Evolutionary conservation across 2,888 invertebrate species (phyloP).

Genomic region (Thera britannica): DNA sequence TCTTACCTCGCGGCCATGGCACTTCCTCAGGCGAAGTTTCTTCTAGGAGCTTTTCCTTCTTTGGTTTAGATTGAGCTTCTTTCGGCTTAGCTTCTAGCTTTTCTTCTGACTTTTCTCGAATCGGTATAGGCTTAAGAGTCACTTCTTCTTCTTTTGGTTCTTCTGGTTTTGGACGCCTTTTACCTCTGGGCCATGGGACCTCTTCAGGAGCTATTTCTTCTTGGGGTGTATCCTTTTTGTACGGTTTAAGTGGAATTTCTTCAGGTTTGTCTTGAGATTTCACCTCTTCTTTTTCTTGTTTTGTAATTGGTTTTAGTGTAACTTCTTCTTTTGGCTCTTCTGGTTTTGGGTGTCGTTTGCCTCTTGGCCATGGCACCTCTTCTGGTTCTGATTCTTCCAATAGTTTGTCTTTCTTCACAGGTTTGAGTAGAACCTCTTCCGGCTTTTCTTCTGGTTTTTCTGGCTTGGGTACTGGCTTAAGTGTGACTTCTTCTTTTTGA

Average conservation of each 20-base stretch:
- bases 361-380: slow-evolving; percentile 51
- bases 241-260: slow-evolving; percentile 22
- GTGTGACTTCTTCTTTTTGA: slow-evolving; percentile 60
- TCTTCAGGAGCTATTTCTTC: slow-evolving; percentile 52
- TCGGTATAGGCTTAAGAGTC: slow-evolving; percentile 63
- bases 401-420: slow-evolving; percentile 44
- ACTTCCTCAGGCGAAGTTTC: slow-evolving; percentile 5
- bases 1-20: slow-evolving; percentile 23
- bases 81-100: slow-evolving; percentile 65
- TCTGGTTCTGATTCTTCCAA: slow-evolving; percentile 57
- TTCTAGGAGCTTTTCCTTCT: slow-evolving; percentile 8
- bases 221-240: slow-evolving; percentile 50
- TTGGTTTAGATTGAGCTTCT: slow-evolving; percentile 10
- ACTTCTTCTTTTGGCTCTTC: slow-evolving; percentile 66
- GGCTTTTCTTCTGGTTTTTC: slow-evolving; percentile 63
- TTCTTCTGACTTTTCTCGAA: slow-evolving; percentile 52
- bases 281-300: slow-evolving; percentile 56
- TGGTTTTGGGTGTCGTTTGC: slow-evolving; percentile 62
- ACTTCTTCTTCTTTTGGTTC: slow-evolving; percentile 60
- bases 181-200: slow-evolving; percentile 62
- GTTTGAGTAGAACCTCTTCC: slow-evolving; percentile 54
- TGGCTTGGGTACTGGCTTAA: slow-evolving; percentile 72
- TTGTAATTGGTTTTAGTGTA: slow-evolving; percentile 64
- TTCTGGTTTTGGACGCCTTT: slow-evolving; percentile 63
- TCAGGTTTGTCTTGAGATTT: slow-evolving; percentile 57